A percentile compares a stretch with the other conserved stretches of the same genome.
phyloP scores from a whole-genome alignment of 1,140 invertebrate genomes.

The Magallana gigas region DNA sequence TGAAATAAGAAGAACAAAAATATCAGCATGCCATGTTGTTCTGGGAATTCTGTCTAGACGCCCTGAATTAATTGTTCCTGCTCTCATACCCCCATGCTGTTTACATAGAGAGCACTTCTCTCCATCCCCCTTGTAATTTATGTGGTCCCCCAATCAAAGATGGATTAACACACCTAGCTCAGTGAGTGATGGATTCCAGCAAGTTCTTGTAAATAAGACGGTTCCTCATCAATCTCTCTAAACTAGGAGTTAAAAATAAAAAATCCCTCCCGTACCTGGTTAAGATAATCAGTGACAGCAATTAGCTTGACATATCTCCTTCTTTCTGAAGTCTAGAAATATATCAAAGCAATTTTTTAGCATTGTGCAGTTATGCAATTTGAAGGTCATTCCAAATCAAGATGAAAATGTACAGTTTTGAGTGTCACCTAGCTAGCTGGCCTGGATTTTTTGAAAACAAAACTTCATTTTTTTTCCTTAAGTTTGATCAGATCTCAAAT shows the following conservation, averaged over 20 bases:
- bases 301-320: constrained; percentile 9
- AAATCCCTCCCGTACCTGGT: background rate
- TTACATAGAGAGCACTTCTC: constrained; percentile 11
- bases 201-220: background rate
- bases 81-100: background rate
- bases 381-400: too few relatives aligned
- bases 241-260: background rate
- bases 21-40: background rate
- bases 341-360: too few relatives aligned
- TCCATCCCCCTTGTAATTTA: constrained; percentile 13
- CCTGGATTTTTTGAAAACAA: too few relatives aligned
- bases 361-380: too few relatives aligned
- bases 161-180: constrained; percentile 22
- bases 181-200: background rate
- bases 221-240: background rate
- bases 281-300: constrained; percentile 33
- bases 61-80: constrained; percentile 9
- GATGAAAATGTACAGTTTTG: too few relatives aligned
- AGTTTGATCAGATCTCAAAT: too few relatives aligned
- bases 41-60: constrained; percentile 23
- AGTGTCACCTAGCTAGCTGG: too few relatives aligned
- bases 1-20: background rate
- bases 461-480: too few relatives aligned
- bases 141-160: constrained; percentile 19
- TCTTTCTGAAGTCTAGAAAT: too few relatives aligned